These are phyloP conservation scores for Melanaphis sacchari DNA, from an alignment of 1,140 invertebrate species.

Conservation along the genomic window DNA sequence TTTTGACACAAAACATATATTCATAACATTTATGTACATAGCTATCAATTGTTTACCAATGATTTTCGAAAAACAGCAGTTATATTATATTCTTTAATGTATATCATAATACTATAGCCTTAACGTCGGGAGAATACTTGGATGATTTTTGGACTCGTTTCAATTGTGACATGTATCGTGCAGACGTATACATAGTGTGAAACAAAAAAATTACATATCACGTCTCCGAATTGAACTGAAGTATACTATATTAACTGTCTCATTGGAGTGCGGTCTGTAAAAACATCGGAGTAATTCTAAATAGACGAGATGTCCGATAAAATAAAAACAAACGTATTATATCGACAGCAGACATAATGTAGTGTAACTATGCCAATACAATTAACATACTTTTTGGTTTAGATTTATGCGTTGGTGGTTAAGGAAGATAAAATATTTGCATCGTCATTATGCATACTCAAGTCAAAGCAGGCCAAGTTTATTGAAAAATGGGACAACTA, in stretches of 20 bases:
- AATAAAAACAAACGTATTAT: neutral
- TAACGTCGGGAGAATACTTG: neutral
- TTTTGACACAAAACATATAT: too few relatives aligned
- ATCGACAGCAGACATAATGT: neutral
- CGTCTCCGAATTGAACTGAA: neutral
- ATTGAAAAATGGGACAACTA: too few relatives aligned
- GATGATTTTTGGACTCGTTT: neutral
- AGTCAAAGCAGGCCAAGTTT: too few relatives aligned
- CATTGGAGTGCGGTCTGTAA: neutral
- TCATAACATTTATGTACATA: too few relatives aligned
- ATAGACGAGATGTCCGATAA: neutral
- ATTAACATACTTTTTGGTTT: neutral
- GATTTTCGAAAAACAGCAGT: neutral
- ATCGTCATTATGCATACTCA: too few relatives aligned
- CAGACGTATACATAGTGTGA: too few relatives aligned
- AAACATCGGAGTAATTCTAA: neutral
- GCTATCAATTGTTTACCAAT: too few relatives aligned
- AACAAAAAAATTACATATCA: neutral
- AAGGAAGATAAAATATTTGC: too few relatives aligned
- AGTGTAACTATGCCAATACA: neutral
- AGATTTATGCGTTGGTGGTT: too few relatives aligned
- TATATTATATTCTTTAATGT: too few relatives aligned
- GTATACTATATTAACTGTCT: neutral
- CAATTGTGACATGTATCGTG: neutral
- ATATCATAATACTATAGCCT: neutral